Base-by-base conservation (phyloP, 2,888 invertebrate species). In the Volucella inflata region DNA sequence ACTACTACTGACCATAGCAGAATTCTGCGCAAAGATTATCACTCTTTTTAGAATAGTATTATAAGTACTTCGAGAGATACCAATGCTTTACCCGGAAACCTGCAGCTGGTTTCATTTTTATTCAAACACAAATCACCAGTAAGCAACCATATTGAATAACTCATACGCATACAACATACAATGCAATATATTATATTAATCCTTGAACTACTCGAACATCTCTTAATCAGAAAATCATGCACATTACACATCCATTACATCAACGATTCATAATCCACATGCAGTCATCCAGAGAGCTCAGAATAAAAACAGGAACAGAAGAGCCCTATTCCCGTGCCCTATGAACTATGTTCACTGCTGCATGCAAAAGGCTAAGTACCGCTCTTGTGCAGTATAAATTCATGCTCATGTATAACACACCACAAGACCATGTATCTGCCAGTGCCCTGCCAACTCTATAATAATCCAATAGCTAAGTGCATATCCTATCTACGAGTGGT, bases 401-500 rank as follows among this genome's bases (percentile, higher is more conserved):
- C 75, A 80, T 67, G 50, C 57, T 46, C 62, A 70, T 51, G 44
- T 16, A 51, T 14, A 59, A 44, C 60, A 55, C 36, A 51, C 30
- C 48, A 46, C 36, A 57, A 16, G 40, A 64, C n/a, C 53, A 17
- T 40, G 67, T 42, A 70, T 64, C 57, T 50, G 48, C 80, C 67
- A 80, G 68, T 62, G 62, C 68, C 57, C 57, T 50, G 48, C 80
- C 67, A 80, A 74, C 67, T 62, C 68, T 70, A 57, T 70, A 70
- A 70, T 81, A 81, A 81, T 81, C 81, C 70, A 21, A 75, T 68
- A 80, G 75, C 81, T 75, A 81, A 81, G 81, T 81, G 81, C 81
- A 81, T 80, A 64, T 80, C 57, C 70, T 68, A 64, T 71, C 76
- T 76, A 17, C 76, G 51, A 76, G 16, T 60, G 21, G 42, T 59